These are phyloP conservation scores for Monoplex corrugatus DNA, from an alignment of 2,888 invertebrate genomes.

Conservation along the genomic window DNA sequence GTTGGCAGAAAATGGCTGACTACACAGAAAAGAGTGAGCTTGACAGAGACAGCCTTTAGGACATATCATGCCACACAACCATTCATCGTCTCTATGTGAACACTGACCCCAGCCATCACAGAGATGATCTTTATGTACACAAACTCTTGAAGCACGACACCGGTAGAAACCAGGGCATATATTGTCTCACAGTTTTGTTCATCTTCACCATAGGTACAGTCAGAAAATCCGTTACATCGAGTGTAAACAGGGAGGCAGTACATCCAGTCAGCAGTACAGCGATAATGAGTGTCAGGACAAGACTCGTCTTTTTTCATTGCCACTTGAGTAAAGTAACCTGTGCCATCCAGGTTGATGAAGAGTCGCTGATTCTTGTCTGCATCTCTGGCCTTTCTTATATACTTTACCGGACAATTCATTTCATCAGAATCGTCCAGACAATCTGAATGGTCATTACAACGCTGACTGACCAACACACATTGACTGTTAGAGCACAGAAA, in stretches of 20 bases:
- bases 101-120: conserved; percentile 54
- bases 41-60: conserved; percentile 48
- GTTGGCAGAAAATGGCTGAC: not conserved
- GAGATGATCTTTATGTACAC: conserved; percentile 47
- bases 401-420: not conserved
- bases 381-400: not conserved
- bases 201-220: conserved; percentile 52
- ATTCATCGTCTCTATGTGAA: conserved; percentile 51
- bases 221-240: conserved; percentile 52
- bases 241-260: conserved; percentile 55
- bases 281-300: conserved; percentile 50
- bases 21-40: conserved; percentile 45
- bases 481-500: conserved; percentile 26
- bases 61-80: conserved; percentile 47
- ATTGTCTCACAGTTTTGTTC: conserved; percentile 41
- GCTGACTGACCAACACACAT: not conserved
- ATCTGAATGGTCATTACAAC: not conserved
- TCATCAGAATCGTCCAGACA: conserved; percentile 1
- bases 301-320: not conserved
- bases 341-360: conserved; percentile 48
- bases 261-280: conserved; percentile 33
- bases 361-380: not conserved
- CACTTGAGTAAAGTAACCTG: conserved; percentile 44
- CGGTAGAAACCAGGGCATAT: conserved; percentile 49
- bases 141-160: conserved; percentile 42